Percentiles rank a stretch among this genome's conserved stretches.
Conservation (phyloP, 2,888 invertebrate species). For the Agriopis aurantiaria region DNA sequence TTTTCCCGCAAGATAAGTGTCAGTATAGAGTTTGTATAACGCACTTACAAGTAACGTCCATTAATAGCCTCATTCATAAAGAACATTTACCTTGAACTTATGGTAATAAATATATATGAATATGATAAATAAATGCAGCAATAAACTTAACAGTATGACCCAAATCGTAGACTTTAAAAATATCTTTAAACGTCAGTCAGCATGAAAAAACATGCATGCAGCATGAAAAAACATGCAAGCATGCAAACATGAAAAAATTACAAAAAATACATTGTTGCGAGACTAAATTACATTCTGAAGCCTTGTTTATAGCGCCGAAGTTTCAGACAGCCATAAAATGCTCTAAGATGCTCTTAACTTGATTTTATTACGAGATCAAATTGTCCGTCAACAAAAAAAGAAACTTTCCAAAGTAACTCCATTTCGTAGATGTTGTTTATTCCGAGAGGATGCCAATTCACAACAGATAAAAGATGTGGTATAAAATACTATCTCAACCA, state of each 20-base stretch:
- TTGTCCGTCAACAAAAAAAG: conserved; percentile 28
- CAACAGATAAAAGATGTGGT: conserved; percentile 15
- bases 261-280: conserved; percentile 15
- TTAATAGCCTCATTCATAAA: no score
- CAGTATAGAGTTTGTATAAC: no score
- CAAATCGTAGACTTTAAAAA: background rate
- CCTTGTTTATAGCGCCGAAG: conserved; percentile 20
- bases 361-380: conserved; percentile 31
- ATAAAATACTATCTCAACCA: background rate
- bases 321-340: conserved; percentile 27
- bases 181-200: no score
- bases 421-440: conserved; percentile 27
- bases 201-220: no score
- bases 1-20: no score
- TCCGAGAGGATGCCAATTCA: conserved; percentile 13
- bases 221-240: no score
- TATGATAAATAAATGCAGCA: background rate
- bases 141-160: background rate
- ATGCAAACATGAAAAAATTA: no score
- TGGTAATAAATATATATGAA: no score
- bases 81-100: background rate
- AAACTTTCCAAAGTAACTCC: conserved; percentile 23
- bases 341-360: conserved; percentile 21
- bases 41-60: no score
- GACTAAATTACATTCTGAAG: conserved; percentile 16